Percentiles rank a stretch among this genome's conserved stretches.
Conservation (phyloP, 2,797 vertebrate species). For the Hoplostethus atlanticus region DNA sequence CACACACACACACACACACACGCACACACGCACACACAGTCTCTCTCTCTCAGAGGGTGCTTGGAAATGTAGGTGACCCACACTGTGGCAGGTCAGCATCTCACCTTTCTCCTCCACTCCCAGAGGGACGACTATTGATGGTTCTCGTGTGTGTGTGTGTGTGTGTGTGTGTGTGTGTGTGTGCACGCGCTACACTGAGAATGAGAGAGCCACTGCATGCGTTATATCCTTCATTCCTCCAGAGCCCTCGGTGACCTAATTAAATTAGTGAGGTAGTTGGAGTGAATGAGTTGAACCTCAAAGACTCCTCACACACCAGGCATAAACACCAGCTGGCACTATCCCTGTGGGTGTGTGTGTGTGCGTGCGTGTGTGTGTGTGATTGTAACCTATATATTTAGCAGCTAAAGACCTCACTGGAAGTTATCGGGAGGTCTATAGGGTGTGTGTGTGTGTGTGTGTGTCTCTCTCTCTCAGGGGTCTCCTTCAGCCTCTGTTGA, state of each 20-base stretch:
- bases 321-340: constrained; percentile 70
- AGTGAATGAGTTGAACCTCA: constrained; percentile 77
- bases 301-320: constrained; percentile 60
- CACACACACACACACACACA: constrained; percentile 9
- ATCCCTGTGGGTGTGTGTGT: constrained; percentile 43
- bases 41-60: constrained; percentile 1
- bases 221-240: constrained; percentile 69
- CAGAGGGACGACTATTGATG: constrained; percentile 53
- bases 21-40: constrained; percentile 1
- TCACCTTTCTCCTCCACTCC: constrained; percentile 73
- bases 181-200: constrained; percentile 19
- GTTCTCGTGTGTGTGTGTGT: constrained; percentile 39
- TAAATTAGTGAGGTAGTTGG: constrained; percentile 78
- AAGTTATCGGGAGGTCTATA: constrained; percentile 39
- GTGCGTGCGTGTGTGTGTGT: constrained; percentile 49
- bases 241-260: constrained; percentile 73
- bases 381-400: constrained; percentile 42
- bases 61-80: constrained; percentile 63
- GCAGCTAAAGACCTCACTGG: constrained; percentile 47
- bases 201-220: constrained; percentile 53
- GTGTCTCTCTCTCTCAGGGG: constrained; percentile 49
- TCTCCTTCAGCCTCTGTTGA: constrained; percentile 43
- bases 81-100: constrained; percentile 63
- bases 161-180: constrained; percentile 22
- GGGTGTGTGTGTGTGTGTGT: constrained; percentile 15